Base-by-base conservation (phyloP, 1,140 invertebrate genomes). In the Stegodyphus dumicola region DNA sequence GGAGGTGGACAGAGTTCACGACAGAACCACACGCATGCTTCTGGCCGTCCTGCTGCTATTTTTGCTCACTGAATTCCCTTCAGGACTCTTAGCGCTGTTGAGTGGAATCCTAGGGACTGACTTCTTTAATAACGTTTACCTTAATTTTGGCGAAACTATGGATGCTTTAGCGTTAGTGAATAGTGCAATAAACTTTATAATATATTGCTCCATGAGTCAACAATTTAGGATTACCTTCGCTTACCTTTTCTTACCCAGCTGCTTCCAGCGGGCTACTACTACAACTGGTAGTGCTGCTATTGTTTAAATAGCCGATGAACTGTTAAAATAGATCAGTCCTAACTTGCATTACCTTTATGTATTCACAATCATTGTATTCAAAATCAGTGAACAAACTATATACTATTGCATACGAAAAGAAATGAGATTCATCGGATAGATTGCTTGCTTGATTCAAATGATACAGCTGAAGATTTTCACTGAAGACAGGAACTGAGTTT, bases 121-220 rank as follows among this genome's bases (percentile, higher is more conserved):
- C n/a, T 96, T 97, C 88, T 95, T 95, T 88, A 89, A 92, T 81
- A 92, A 94, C 67, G 97, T 96, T 89, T 97, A 97, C 90, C 92
- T 92, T 6, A 93, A 93, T 88, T 90, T 95, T 79, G 94, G 94
- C 6, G 91, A 92, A 48, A 83, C 98, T 7, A 96, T 98, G 95
- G 97, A 99, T 90, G 93, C 97, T 33, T 91, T 98, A 76, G 97
- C 97, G 0, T 91, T 99, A 9, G 91, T 98, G 79, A 99, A 98
- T 91, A 96, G 95, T 7, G 95, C 96, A 6, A 95, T 98, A 60
- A 98, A 97, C 90, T 98, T 99, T 89, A 94, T 99, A 66, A 92
- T 99, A 9, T 99, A 98, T 90, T 98, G 97, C 88, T 94, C 95
- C 51, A 99, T 98, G 97, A 97, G 95, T 66, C 92, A 95, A 70